Evolutionary conservation across 2,888 invertebrate genomes (phyloP), one percentile per base, ranked within the genome.

Genomic region (Xylophagus ater): DNA sequence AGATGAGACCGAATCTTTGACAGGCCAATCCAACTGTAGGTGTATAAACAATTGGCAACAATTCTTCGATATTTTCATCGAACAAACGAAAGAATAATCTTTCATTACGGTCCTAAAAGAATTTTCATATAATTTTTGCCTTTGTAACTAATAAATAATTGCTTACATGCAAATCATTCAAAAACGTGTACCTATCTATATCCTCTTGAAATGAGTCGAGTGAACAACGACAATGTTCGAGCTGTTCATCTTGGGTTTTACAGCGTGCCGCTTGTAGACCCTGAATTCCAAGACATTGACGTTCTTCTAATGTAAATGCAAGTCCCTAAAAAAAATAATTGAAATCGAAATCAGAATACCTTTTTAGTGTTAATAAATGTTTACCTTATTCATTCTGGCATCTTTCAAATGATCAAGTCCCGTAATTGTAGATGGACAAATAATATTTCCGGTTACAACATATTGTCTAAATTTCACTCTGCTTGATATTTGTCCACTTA

Each of bases 31-130:
- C 97, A 13, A 97, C 97, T 1, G 96, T 96, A 0, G 97, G 97
- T 1, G 97, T 98, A 63, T 97, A 97, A 13, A 98, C 90, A 54
- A 97, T 90, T 1, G 97, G 97, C 81, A 97, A 84, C 67, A 93
- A 77, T 57, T 82, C 77, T 63, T 94, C 90, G 44, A 94, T 81
- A 63, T 97, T 87, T 65, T 96, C 90, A 45, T 83, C 76, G 32
- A 97, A 66, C 33, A 96, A 76, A 46, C 89, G 78, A 69, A 92
- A 98, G 72, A 94, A 97, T 48, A 97, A 72, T 57, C 89, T 82
- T 68, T 98, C 96, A 67, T 98, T 98, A 59, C 94, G 79, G 64
- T 98, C 97, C 78, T 86, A 65, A 50, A 67, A 68, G 15, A 13
- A 13, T 13, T n/a, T 3, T 3, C n/a, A 10, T n/a, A n/a, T n/a